phyloP scores from a whole-genome alignment of 2,797 vertebrate genomes.

The Paedocypris micromegethes region DNA sequence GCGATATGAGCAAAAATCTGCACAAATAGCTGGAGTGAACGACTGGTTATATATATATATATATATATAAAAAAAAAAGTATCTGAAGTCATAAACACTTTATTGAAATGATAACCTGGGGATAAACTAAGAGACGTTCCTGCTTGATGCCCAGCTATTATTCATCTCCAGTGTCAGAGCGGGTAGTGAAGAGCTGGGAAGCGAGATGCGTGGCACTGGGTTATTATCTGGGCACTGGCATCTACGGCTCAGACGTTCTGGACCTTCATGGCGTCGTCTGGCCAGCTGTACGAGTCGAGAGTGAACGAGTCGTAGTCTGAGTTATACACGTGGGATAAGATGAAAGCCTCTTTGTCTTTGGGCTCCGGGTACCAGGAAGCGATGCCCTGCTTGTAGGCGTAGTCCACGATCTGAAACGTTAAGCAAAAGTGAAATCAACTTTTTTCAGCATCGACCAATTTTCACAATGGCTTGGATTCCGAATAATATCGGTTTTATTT shows the following conservation, averaged over 20 bases:
- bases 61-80: constrained; percentile 5
- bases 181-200: too few relatives aligned
- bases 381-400: constrained; percentile 83
- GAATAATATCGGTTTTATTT: too few relatives aligned
- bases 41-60: background rate
- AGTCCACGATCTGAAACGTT: constrained; percentile 77
- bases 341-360: constrained; percentile 92
- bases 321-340: constrained; percentile 84
- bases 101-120: background rate
- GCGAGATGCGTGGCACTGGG: too few relatives aligned
- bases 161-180: too few relatives aligned
- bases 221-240: background rate
- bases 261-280: constrained; percentile 77
- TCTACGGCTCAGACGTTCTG: constrained; percentile 74
- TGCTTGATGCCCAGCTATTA: too few relatives aligned
- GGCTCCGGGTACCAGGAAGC: constrained; percentile 91
- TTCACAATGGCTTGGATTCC: too few relatives aligned
- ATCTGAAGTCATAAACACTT: background rate
- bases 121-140: background rate
- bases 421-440: too few relatives aligned
- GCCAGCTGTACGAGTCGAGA: constrained; percentile 88
- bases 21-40: constrained; percentile 5
- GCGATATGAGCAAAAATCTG: background rate
- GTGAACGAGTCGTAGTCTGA: constrained; percentile 89
- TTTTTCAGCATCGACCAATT: too few relatives aligned